Evolutionary conservation across 2,888 invertebrate genomes (phyloP).

Genomic region (Entomobrya multifasciata): DNA sequence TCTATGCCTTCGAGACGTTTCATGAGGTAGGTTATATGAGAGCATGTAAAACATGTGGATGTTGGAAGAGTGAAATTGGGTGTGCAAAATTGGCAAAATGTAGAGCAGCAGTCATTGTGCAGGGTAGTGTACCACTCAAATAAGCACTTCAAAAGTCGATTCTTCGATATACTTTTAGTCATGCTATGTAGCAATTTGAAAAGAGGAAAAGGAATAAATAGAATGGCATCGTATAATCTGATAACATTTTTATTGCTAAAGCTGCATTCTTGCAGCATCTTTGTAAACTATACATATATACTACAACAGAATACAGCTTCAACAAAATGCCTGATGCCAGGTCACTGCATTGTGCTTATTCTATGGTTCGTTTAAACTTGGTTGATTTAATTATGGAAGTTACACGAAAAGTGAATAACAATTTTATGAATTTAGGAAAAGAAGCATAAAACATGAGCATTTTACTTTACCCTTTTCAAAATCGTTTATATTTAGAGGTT

Average conservation of each 20-base stretch:
- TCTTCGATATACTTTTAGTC: neutral
- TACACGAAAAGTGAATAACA: too few species aligned
- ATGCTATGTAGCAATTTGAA: neutral
- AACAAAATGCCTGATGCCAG: neutral
- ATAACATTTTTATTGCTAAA: constrained; percentile 45
- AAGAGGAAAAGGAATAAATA: constrained; percentile 16
- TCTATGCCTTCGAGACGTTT: neutral
- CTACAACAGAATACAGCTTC: neutral
- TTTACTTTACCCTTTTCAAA: too few species aligned
- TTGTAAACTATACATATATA: too few species aligned
- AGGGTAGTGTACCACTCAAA: too few species aligned
- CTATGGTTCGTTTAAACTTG: constrained; percentile 34
- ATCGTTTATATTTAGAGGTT: neutral
- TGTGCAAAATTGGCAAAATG: neutral
- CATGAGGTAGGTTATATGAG: too few species aligned
- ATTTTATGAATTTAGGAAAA: neutral
- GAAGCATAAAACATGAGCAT: constrained; percentile 1
- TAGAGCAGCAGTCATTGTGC: neutral
- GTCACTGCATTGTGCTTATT: neutral
- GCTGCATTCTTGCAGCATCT: constrained; percentile 12
- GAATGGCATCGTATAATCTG: constrained; percentile 46
- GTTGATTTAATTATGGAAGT: constrained; percentile 50
- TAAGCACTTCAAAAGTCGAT: neutral
- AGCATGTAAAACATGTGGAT: neutral
- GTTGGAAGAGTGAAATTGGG: constrained; percentile 17